These are phyloP conservation scores for Ceratina calcarata DNA, from an alignment of 1,140 invertebrate species.

Conservation along the genomic window DNA sequence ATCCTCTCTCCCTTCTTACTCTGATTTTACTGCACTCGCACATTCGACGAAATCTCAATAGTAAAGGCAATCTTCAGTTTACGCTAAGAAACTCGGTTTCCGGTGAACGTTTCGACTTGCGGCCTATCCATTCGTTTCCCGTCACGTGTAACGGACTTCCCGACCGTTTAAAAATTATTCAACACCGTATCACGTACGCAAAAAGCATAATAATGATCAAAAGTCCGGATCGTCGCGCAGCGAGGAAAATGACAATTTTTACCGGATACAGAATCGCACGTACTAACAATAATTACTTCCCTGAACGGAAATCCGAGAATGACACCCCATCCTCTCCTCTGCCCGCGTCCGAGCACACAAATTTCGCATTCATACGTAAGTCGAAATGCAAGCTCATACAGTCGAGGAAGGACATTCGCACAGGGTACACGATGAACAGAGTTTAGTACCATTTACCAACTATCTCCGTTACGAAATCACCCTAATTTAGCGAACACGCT, in stretches of 20 bases:
- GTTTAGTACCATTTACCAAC: neutral
- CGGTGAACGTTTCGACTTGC: neutral
- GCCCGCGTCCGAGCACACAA: neutral
- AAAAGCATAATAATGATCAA: neutral
- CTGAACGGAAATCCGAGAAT: neutral
- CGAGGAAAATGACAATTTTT: neutral
- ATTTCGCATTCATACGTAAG: constrained; percentile 4
- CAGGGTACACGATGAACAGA: neutral
- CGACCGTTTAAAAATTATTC: neutral
- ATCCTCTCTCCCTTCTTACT: neutral
- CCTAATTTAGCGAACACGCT: neutral
- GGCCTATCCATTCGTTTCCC: neutral
- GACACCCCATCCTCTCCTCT: neutral
- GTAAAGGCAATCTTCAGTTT: constrained; percentile 5
- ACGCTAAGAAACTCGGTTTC: neutral
- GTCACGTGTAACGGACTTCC: neutral
- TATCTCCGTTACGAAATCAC: neutral
- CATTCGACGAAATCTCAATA: constrained; percentile 13
- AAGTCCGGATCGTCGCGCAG: neutral
- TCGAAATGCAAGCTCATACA: neutral
- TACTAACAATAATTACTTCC: neutral
- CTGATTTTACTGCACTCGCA: neutral
- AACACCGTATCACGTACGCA: no score
- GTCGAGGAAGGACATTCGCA: neutral
- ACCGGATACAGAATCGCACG: neutral